Evolutionary conservation across 2,113 vertebrate species (phyloP).

Genomic region (Colius striatus): DNA sequence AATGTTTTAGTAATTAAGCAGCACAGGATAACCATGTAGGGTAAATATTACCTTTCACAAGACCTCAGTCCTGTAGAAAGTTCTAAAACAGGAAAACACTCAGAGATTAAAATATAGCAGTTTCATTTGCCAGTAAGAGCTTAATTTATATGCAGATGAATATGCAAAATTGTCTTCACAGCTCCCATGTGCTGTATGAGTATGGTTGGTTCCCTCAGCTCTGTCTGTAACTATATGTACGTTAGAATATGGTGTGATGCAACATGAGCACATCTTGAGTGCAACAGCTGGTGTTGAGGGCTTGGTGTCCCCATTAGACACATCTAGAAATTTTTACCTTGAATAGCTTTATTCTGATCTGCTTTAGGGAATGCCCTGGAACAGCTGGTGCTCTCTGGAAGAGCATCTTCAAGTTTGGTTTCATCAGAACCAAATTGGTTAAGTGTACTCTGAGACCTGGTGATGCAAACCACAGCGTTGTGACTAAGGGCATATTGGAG

Average conservation of each 20-base stretch:
- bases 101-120: neutral
- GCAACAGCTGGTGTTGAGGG: neutral
- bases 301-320: neutral
- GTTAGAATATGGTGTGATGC: fast-evolving
- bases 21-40: neutral
- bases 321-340: neutral
- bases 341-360: neutral
- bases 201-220: neutral
- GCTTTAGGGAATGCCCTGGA: neutral
- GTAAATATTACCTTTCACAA: neutral
- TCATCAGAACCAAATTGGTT: fast-evolving
- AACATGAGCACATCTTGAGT: fast-evolving
- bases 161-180: neutral
- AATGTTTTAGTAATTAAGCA: neutral
- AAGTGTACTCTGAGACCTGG: fast-evolving
- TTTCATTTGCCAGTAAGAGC: neutral
- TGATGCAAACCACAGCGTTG: neutral
- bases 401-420: neutral
- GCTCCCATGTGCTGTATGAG: neutral
- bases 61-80: neutral
- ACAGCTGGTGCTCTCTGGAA: neutral
- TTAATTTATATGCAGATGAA: neutral
- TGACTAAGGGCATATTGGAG: neutral
- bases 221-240: neutral
- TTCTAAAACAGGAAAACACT: neutral